Percentiles rank a stretch among this genome's conserved stretches.
Conservation (phyloP, 2,888 invertebrate species). For the Spilosoma lubricipeda region DNA sequence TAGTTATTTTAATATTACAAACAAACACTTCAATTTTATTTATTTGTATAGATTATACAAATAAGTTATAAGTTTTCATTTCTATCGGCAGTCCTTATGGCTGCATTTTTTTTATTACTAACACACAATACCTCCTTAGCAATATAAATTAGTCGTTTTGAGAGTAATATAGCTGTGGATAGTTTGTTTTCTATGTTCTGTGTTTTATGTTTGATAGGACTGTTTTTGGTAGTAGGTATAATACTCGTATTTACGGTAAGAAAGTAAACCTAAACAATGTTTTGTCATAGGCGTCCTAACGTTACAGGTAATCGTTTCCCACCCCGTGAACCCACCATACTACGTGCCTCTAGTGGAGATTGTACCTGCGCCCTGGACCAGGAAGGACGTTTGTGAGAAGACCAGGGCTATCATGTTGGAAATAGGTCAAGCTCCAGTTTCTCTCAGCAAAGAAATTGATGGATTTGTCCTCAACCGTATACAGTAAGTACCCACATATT, state of each 20-base stretch:
- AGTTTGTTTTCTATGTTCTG: neutral
- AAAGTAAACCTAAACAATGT: neutral
- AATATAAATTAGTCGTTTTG: neutral
- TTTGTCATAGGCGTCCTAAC: neutral
- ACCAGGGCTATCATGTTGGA: slow-evolving; percentile 92
- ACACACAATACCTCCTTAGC: no score
- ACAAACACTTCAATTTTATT: no score
- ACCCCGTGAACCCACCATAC: slow-evolving; percentile 99
- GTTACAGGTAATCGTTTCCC: slow-evolving; percentile 91
- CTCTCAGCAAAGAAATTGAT: slow-evolving; percentile 93
- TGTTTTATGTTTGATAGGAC: no score
- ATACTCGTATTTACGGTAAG: neutral
- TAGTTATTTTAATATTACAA: no score
- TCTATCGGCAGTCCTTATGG: no score
- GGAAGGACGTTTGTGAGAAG: slow-evolving; percentile 89
- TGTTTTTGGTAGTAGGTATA: neutral
- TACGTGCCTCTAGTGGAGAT: slow-evolving; percentile 98
- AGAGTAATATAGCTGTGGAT: neutral
- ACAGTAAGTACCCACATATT: slow-evolving; percentile 86
- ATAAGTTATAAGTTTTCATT: no score
- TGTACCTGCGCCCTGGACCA: slow-evolving; percentile 97
- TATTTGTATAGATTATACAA: no score
- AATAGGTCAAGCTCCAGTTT: slow-evolving; percentile 97
- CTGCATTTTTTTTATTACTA: no score
- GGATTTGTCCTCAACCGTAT: slow-evolving; percentile 98